These are phyloP conservation scores for Lichenostomus cassidix DNA, from an alignment of 2,113 vertebrate genomes.

Conservation along the genomic window DNA sequence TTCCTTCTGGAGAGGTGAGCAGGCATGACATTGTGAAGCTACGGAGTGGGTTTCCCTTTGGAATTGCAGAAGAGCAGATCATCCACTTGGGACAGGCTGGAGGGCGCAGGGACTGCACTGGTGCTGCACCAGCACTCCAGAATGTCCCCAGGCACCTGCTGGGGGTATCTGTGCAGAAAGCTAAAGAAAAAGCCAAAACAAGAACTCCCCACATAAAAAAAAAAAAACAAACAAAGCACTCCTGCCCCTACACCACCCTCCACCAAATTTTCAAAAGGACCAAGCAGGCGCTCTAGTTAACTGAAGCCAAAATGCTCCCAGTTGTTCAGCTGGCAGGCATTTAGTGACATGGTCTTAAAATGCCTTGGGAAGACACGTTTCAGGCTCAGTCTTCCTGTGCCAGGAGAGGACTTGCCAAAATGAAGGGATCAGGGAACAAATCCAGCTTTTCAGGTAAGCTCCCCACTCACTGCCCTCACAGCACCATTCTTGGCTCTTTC, in stretches of 20 bases:
- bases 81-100: too few species aligned
- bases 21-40: not conserved
- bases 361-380: not conserved
- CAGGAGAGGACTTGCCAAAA: not conserved
- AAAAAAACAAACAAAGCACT: fast-evolving
- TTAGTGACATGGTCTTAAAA: not conserved
- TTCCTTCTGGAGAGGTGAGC: not conserved
- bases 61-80: not conserved
- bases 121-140: not conserved
- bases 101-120: not conserved
- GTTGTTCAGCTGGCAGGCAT: not conserved
- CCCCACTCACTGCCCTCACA: fast-evolving
- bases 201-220: not conserved
- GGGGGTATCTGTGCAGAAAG: not conserved
- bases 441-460: not conserved
- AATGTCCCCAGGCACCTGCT: not conserved
- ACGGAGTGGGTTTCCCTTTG: not conserved
- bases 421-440: not conserved
- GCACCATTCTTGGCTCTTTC: fast-evolving
- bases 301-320: not conserved
- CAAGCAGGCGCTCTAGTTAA: not conserved
- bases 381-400: not conserved
- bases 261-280: not conserved
- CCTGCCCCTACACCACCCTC: too few species aligned
- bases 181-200: not conserved